phyloP scores from a whole-genome alignment of 2,113 vertebrate species.

The Plestiodon gilberti region DNA sequence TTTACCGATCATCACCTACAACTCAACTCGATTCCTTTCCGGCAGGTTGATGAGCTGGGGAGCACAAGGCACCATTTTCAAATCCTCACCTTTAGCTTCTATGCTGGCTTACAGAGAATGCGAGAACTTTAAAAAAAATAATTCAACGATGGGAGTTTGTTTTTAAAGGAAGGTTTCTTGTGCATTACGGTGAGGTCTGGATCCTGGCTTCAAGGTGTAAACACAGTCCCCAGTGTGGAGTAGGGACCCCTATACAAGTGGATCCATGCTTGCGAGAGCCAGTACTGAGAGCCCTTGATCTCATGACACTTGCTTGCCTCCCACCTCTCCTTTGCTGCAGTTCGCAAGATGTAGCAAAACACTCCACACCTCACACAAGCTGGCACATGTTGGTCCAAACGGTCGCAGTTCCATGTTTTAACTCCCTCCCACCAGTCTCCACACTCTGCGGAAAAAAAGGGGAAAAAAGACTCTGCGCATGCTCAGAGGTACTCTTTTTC shows the following conservation, averaged over 20 bases:
- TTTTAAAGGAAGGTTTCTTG: not conserved
- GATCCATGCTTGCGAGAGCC: not conserved
- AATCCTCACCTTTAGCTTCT: conserved; percentile 30
- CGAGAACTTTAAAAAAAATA: conserved; percentile 28
- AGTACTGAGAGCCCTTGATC: not conserved
- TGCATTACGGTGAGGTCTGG: not conserved
- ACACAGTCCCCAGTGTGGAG: not conserved
- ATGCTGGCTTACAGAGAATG: not conserved
- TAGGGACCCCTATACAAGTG: not conserved
- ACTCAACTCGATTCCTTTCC: conserved; percentile 19
- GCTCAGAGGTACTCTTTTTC: not conserved
- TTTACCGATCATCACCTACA: conserved; percentile 24
- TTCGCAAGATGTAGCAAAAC: not conserved
- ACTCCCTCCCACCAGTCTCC: too few species aligned
- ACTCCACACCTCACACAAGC: not conserved
- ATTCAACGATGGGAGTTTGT: not conserved
- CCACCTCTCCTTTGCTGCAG: not conserved
- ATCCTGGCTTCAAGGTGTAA: not conserved
- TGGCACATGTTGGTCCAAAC: too few species aligned
- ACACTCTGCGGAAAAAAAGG: too few species aligned
- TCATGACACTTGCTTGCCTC: not conserved
- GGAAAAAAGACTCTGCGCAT: not conserved
- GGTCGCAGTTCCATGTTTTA: too few species aligned
- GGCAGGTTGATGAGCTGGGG: conserved; percentile 13
- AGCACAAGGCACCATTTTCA: not conserved